These are phyloP conservation scores for Paguma larvata DNA, from an alignment of 2,797 vertebrate species.

Conservation along the genomic window DNA sequence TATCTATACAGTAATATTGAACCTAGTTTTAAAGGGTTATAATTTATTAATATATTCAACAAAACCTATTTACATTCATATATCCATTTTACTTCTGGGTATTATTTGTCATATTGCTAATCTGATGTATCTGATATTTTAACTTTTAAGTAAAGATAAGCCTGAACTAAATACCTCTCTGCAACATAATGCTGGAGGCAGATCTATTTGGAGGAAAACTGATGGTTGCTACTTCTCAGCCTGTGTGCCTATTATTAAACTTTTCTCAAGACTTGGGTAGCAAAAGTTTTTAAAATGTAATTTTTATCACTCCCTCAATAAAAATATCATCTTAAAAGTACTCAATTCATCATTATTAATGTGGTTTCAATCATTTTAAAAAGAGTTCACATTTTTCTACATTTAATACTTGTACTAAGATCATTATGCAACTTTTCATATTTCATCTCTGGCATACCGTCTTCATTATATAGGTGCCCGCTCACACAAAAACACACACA, in stretches of 20 bases:
- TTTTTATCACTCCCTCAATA: neutral
- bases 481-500: neutral
- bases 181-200: neutral
- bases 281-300: neutral
- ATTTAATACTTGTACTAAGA: neutral
- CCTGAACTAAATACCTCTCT: neutral
- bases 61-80: neutral
- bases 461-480: neutral
- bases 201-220: neutral
- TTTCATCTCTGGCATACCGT: slow-evolving; percentile 71
- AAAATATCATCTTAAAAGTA: slow-evolving; percentile 9
- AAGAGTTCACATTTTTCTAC: slow-evolving; percentile 28
- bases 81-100: neutral
- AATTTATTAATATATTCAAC: neutral
- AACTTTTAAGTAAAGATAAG: neutral
- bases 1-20: neutral
- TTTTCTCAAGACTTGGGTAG: neutral
- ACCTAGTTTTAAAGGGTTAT: neutral
- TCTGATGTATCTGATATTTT: neutral
- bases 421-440: slow-evolving; percentile 60
- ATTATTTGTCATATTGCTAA: neutral
- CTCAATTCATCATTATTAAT: neutral
- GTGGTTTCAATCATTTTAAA: slow-evolving; percentile 38
- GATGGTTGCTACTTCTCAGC: neutral
- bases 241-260: neutral